A percentile compares a stretch with the other conserved stretches of the same genome.
phyloP scores from a whole-genome alignment of 2,888 invertebrate genomes.

The Melanophora roralis region DNA sequence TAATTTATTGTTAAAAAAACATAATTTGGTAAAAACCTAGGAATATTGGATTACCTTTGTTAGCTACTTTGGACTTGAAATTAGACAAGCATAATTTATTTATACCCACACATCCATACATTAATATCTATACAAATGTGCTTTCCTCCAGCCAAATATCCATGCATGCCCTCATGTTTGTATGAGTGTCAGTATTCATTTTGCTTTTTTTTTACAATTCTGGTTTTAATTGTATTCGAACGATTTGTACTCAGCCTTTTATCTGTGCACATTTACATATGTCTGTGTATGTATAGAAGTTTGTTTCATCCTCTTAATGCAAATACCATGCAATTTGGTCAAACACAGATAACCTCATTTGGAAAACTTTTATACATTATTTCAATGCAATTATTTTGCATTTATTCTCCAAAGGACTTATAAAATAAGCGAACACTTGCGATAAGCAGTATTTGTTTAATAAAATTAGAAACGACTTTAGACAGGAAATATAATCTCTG shows the following conservation, averaged over 20 bases:
- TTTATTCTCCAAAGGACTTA: constrained; percentile 30
- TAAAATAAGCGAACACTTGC: background rate
- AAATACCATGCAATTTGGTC: constrained; percentile 58
- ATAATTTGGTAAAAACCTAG: no score
- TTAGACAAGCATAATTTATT: no score
- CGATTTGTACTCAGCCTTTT: background rate
- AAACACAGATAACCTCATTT: constrained; percentile 53
- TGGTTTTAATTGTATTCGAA: background rate
- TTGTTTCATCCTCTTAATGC: constrained; percentile 38
- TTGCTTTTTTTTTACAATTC: no score
- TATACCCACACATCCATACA: background rate
- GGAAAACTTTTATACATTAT: constrained; percentile 24
- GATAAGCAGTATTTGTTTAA: background rate
- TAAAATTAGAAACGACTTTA: background rate
- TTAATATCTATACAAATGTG: no score
- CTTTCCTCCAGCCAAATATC: background rate
- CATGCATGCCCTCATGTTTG: background rate
- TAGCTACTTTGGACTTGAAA: no score
- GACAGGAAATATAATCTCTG: constrained; percentile 30
- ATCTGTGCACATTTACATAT: background rate
- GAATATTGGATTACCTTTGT: no score
- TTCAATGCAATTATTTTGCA: background rate
- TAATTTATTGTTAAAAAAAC: no score
- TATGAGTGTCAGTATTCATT: constrained; percentile 13
- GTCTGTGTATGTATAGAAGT: background rate